These are phyloP conservation scores for Peromyscus attwateri DNA, from an alignment of 2,797 vertebrate genomes.

Conservation along the genomic window DNA sequence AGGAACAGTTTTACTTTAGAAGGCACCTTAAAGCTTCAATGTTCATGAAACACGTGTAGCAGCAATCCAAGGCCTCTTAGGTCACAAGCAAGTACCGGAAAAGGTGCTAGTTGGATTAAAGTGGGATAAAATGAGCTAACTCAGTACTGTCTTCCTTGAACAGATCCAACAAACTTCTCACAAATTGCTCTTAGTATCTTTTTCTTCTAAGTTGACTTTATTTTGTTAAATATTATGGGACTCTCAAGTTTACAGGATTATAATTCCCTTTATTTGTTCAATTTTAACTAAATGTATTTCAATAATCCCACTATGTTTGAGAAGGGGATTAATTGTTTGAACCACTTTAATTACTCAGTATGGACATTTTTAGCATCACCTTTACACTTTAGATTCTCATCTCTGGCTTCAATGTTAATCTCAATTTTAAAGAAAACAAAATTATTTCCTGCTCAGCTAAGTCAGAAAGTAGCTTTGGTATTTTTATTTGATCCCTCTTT, in stretches of 20 bases:
- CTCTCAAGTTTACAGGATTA: slow-evolving; percentile 49
- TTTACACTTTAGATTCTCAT: slow-evolving; percentile 54
- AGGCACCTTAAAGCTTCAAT: slow-evolving; percentile 51
- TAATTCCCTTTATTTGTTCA: slow-evolving; percentile 53
- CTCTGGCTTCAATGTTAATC: slow-evolving; percentile 31
- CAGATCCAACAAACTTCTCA: slow-evolving; percentile 44
- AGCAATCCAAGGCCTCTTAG: slow-evolving; percentile 4
- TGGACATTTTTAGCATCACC: slow-evolving; percentile 37
- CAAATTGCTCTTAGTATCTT: not conserved
- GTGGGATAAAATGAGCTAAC: slow-evolving; percentile 44
- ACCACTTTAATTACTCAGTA: slow-evolving; percentile 49
- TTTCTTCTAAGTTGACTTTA: slow-evolving; percentile 38
- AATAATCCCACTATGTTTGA: not conserved
- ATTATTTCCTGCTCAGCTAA: slow-evolving; percentile 41
- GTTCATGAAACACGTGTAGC: slow-evolving; percentile 26
- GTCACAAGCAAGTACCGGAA: not conserved
- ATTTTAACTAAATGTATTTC: not conserved
- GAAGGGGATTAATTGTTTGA: not conserved
- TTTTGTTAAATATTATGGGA: slow-evolving; percentile 57
- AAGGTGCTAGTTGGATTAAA: slow-evolving; percentile 49
- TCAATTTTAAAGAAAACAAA: slow-evolving; percentile 63
- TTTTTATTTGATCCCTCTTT: slow-evolving; percentile 50
- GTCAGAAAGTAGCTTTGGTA: slow-evolving; percentile 55
- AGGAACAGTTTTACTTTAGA: slow-evolving; percentile 42
- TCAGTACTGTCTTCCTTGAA: slow-evolving; percentile 27